Base-by-base conservation (phyloP, 2,888 invertebrate species). In the Hofmannophila pseudospretella region DNA sequence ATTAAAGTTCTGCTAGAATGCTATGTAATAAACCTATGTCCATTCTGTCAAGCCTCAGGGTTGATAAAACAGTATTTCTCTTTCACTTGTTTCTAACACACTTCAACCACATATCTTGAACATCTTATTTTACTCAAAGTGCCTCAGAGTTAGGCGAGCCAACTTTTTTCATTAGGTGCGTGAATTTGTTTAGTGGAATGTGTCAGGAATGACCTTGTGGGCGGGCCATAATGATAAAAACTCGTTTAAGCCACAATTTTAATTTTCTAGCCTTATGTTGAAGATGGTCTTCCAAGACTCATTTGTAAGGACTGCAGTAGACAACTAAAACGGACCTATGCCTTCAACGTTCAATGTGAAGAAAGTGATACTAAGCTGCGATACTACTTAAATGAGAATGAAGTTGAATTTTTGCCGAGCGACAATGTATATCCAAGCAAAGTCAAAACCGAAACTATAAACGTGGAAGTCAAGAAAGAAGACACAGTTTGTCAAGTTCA, bases 281-380 rank as follows among this genome's bases (percentile, higher is more conserved):
- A 67, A 9, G 86, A 86, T 46, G 71, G 77, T 31, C 44, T 86
- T 19, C 86, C 86, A 1, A 64, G 67, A 9, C 46, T 64, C 32
- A 81, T 86, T 34, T 86, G 86, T 42, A 85, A 79, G 44, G 77
- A 77, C 12, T 86, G 86, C 44, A 57, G 60, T 36, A 64, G 68
- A 22, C 76, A 76, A 34, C 54, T 86, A 1, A 84, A 80, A 51
- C 59, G 67, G 31, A 54, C 71, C 0, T 85, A 75, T 37, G 35
- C 60, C n/a, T 85, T 86, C 42, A 74, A 74, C 36, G 41, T 68
- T 13, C 71, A 65, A 47, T 85, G 85, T 42, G 73, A 74, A 25
- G 60, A 72, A 25, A 85, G 78, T 49, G 75, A 86, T 20, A 59
- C 53, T 39, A 74, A 58, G 35, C 47, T 86, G 1, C 62, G 55